phyloP scores from a whole-genome alignment of 92 coral and sea anemone genomes.

The Montipora capitata region DNA sequence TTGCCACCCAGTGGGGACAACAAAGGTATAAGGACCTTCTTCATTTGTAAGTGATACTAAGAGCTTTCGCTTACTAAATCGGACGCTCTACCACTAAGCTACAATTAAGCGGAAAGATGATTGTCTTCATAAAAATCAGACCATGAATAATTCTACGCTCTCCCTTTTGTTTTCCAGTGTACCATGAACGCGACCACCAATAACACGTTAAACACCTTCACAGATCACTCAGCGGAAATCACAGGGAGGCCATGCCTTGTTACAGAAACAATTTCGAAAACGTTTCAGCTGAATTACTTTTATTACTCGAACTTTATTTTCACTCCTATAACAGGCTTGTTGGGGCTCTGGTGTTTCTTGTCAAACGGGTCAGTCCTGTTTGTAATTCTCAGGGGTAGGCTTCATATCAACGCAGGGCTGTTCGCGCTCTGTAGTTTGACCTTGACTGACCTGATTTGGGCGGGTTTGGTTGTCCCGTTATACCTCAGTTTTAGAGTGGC shows the following conservation, averaged over 20 bases:
- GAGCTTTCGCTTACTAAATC: too few relatives aligned
- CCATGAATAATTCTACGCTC: neutral
- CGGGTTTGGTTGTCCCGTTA: slow-evolving; percentile 24
- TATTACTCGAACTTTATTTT: slow-evolving; percentile 38
- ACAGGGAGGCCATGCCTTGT: slow-evolving; percentile 13
- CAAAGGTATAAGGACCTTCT: too few relatives aligned
- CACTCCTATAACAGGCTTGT: slow-evolving; percentile 6
- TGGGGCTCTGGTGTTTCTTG: slow-evolving; percentile 56
- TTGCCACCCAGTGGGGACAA: too few relatives aligned
- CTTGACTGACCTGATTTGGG: slow-evolving; percentile 38
- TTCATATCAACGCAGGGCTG: slow-evolving; percentile 27
- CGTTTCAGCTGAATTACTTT: slow-evolving; percentile 6
- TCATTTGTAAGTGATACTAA: too few relatives aligned
- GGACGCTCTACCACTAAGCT: too few relatives aligned
- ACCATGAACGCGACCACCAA: slow-evolving; percentile 28
- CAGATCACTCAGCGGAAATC: neutral
- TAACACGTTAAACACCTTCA: neutral
- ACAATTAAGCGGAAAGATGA: too few relatives aligned
- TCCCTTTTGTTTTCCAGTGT: neutral
- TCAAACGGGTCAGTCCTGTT: slow-evolving; percentile 45
- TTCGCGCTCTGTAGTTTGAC: slow-evolving; percentile 39
- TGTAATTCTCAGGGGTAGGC: slow-evolving; percentile 8
- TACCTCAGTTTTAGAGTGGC: slow-evolving; percentile 18
- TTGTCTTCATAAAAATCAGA: neutral
- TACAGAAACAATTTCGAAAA: neutral